Conservation (phyloP, 2,888 invertebrate genomes). For the Fissipunctia ypsillon region DNA sequence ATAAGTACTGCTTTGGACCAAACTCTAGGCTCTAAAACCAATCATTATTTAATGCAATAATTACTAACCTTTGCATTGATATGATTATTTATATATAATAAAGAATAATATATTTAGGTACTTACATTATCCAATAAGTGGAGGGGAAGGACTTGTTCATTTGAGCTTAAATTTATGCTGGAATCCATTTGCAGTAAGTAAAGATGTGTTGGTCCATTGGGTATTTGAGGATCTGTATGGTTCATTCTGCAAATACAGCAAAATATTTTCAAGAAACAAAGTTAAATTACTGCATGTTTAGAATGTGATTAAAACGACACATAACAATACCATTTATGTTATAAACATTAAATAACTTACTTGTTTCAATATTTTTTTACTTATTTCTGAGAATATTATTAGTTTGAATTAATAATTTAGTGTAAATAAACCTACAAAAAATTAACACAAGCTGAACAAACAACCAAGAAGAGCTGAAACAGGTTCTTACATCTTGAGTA, state of each 20-base stretch:
- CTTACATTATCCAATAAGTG: constrained; percentile 77
- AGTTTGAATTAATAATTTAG: neutral
- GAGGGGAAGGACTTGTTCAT: constrained; percentile 75
- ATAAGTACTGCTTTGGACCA: constrained; percentile 48
- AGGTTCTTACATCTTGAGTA: neutral
- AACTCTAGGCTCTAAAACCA: constrained; percentile 51
- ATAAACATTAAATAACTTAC: constrained; percentile 11
- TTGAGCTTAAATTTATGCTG: constrained; percentile 43
- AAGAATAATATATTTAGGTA: constrained; percentile 40
- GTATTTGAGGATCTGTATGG: constrained; percentile 17
- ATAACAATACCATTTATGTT: neutral
- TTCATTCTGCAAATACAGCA: constrained; percentile 49
- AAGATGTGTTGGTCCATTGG: constrained; percentile 51
- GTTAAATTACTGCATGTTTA: neutral
- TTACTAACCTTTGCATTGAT: too few relatives aligned
- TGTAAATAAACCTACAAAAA: neutral
- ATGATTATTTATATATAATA: neutral
- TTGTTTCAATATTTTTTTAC: neutral
- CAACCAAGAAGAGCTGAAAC: neutral
- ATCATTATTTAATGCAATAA: neutral
- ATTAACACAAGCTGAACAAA: neutral
- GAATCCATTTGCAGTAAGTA: constrained; percentile 67
- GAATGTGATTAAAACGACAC: neutral
- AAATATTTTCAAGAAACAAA: neutral
- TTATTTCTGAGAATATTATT: neutral